phyloP scores from a whole-genome alignment of 2,888 invertebrate species.

The Oxytorus armatus region DNA sequence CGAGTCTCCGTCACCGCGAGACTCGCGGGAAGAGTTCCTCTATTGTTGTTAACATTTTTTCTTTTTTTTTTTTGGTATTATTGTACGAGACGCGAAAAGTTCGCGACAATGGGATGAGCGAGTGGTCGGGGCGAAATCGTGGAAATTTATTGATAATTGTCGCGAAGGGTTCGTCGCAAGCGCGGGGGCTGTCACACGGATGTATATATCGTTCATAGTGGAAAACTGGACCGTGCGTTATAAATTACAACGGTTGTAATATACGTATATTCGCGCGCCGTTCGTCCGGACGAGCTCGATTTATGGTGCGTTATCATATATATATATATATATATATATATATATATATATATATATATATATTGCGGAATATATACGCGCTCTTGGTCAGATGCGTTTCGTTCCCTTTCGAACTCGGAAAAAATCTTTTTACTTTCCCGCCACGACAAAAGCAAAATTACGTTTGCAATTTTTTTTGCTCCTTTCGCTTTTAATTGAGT shows the following conservation, averaged over 20 bases:
- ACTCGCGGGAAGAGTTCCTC: constrained; percentile 15
- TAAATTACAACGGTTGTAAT: constrained; percentile 52
- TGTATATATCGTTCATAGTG: background rate
- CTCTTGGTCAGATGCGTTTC: constrained; percentile 49
- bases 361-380: constrained; percentile 16
- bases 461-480: too few relatives aligned
- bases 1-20: constrained; percentile 14
- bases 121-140: constrained; percentile 16
- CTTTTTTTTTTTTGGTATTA: background rate
- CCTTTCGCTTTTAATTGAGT: too few relatives aligned
- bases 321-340: background rate
- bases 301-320: constrained; percentile 66
- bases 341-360: constrained; percentile 19
- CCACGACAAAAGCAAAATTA: too few relatives aligned
- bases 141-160: constrained; percentile 67
- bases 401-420: too few relatives aligned
- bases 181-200: constrained; percentile 24
- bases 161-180: constrained; percentile 28
- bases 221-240: constrained; percentile 44
- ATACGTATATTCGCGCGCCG: constrained; percentile 43
- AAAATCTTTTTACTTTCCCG: too few relatives aligned
- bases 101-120: constrained; percentile 31
- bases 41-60: constrained; percentile 12
- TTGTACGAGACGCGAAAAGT: constrained; percentile 5
- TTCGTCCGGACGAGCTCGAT: constrained; percentile 62